Conservation (phyloP, 2,797 vertebrate genomes). For the Fundulus diaphanus region DNA sequence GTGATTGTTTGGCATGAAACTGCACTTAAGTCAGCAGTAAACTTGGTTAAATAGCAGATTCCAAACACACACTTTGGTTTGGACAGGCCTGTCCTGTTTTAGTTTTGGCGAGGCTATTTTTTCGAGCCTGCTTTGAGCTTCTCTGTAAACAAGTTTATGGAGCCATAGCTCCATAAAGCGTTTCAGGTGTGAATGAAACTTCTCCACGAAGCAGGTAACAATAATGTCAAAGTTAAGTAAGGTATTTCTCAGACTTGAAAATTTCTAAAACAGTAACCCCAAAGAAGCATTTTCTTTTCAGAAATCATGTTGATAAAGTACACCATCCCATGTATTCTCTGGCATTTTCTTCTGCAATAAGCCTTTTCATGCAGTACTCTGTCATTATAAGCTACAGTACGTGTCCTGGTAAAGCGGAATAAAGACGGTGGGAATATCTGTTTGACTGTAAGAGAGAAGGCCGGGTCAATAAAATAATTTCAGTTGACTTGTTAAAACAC, state of each 20-base stretch:
- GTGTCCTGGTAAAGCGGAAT: too few relatives aligned
- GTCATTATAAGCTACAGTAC: too few relatives aligned
- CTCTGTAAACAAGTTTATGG: background rate
- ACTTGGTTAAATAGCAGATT: slow-evolving; percentile 3
- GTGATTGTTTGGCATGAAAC: slow-evolving; percentile 2
- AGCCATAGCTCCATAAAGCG: too few relatives aligned
- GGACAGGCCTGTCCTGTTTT: background rate
- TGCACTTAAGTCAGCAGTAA: slow-evolving; percentile 5
- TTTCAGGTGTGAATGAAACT: background rate
- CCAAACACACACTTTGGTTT: background rate
- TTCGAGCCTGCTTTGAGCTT: background rate
- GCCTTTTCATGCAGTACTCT: too few relatives aligned
- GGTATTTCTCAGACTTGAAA: background rate
- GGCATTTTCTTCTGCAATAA: too few relatives aligned
- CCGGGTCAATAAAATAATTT: too few relatives aligned
- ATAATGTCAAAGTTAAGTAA: background rate
- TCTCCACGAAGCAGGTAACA: background rate
- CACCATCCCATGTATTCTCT: too few relatives aligned
- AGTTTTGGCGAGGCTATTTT: background rate
- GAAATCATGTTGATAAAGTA: too few relatives aligned
- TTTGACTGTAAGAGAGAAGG: too few relatives aligned
- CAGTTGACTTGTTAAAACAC: too few relatives aligned
- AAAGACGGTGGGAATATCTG: too few relatives aligned
- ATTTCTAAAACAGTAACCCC: background rate
- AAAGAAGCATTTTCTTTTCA: too few relatives aligned